These are phyloP conservation scores for Eupithecia centaureata DNA, from an alignment of 2,888 invertebrate genomes.

Conservation along the genomic window DNA sequence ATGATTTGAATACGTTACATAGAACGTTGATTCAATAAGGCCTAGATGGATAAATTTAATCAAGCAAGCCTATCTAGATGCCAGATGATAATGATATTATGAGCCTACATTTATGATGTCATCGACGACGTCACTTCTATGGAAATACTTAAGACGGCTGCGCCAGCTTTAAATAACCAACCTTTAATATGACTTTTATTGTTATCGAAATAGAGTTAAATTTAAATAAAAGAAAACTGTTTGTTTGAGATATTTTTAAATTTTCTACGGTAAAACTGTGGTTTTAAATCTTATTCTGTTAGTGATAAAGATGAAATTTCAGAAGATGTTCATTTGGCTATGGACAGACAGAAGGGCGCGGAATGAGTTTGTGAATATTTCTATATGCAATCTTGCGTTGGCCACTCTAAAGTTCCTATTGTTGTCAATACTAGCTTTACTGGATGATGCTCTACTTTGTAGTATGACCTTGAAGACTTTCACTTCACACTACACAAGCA, in stretches of 20 bases:
- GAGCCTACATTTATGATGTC: neutral
- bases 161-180: neutral
- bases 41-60: neutral
- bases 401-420: slow-evolving; percentile 73
- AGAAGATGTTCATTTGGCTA: slow-evolving; percentile 59
- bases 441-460: slow-evolving; percentile 61
- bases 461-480: neutral
- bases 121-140: neutral
- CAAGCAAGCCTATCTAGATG: too few species aligned
- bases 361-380: slow-evolving; percentile 82
- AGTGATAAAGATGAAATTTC: slow-evolving; percentile 16
- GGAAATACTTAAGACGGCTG: neutral
- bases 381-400: slow-evolving; percentile 78
- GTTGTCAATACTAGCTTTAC: slow-evolving; percentile 57
- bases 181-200: slow-evolving; percentile 29
- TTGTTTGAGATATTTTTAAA: slow-evolving; percentile 5
- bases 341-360: slow-evolving; percentile 74
- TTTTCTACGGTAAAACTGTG: neutral
- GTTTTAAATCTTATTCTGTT: neutral
- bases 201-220: slow-evolving; percentile 53
- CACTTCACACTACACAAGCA: neutral
- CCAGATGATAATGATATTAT: neutral
- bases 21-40: neutral
- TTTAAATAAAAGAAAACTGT: slow-evolving; percentile 16
- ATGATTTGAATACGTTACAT: neutral